Evolutionary conservation across 2,888 invertebrate species (phyloP), one percentile per base, ranked within the genome.

Genomic region (Vandiemenella viatica): DNA sequence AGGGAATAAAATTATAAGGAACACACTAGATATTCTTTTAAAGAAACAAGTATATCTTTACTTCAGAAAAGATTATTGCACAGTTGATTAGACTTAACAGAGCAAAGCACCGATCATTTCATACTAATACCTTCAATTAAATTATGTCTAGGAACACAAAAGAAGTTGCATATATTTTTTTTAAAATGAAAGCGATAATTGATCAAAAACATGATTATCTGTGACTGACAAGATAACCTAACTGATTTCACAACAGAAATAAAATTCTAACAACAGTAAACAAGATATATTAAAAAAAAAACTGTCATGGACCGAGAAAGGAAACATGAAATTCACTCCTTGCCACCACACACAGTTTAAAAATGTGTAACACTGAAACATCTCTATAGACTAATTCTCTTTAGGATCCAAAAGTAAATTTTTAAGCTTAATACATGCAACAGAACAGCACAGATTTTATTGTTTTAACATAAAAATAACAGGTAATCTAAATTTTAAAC

Each of bases 401-500:
- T 40, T 13, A 40, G 4, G 15, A 16, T 13, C 13, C 17, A 20
- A 18, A 19, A n/a, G 21, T 13, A 20, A 21, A 20, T 42, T 19
- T 19, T 19, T 18, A 13, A 19, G n/a, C 21, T 20, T 21, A 42
- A 18, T 21, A 42, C 21, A 20, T 20, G 16, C n/a, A 20, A 20
- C 17, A 20, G 13, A 32, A 15, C 21, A 37, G 20, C 45, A 32
- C 17, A 15, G 10, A 17, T 23, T 23, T 26, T 18, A 45, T 13
- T 20, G 22, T 43, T 23, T 23, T 22, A 23, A 32, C 18, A 26
- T 10, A 37, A 19, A 45, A 45, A 45, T 32, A 37, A 43, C 40
- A 21, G 18, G 26, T 49, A 26, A 22, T 40, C 37, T 45, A 21
- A 45, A 45, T n/a, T n/a, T 20, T 5, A 19, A 48, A 49, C 42